Conservation (phyloP, 2,797 vertebrate species). For the Garrulus glandarius region DNA sequence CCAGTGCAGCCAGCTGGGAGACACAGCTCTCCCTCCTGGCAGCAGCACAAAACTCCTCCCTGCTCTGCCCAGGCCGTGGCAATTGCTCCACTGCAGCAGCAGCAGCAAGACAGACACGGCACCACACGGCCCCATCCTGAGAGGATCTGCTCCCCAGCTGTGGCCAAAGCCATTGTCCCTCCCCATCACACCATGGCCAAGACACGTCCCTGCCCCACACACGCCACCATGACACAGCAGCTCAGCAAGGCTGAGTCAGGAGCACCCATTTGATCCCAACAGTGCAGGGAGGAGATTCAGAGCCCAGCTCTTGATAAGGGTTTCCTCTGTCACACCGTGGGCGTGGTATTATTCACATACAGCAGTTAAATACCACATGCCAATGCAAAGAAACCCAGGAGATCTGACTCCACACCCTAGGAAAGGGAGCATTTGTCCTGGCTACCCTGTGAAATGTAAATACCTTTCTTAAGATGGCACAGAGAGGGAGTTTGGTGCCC, state of each 20-base stretch:
- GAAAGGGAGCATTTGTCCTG: neutral
- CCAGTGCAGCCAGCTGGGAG: neutral
- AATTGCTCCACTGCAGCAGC: neutral
- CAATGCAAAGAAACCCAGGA: neutral
- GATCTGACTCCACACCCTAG: neutral
- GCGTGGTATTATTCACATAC: neutral
- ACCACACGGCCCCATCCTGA: rapidly evolving
- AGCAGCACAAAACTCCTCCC: neutral
- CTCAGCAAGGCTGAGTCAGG: neutral
- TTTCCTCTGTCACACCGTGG: neutral
- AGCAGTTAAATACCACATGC: neutral
- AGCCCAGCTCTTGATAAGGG: neutral
- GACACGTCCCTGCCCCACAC: neutral
- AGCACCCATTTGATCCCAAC: neutral
- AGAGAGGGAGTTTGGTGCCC: neutral
- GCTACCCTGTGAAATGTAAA: neutral
- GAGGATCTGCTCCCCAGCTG: neutral
- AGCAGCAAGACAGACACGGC: neutral
- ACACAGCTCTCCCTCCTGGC: neutral
- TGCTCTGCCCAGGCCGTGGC: neutral
- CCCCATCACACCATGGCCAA: neutral
- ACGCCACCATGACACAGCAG: rapidly evolving
- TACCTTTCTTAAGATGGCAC: neutral
- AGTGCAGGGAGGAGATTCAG: neutral
- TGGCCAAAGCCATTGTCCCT: neutral